Conservation (phyloP, 2,797 vertebrate species). For the Rhabdomys pumilio region DNA sequence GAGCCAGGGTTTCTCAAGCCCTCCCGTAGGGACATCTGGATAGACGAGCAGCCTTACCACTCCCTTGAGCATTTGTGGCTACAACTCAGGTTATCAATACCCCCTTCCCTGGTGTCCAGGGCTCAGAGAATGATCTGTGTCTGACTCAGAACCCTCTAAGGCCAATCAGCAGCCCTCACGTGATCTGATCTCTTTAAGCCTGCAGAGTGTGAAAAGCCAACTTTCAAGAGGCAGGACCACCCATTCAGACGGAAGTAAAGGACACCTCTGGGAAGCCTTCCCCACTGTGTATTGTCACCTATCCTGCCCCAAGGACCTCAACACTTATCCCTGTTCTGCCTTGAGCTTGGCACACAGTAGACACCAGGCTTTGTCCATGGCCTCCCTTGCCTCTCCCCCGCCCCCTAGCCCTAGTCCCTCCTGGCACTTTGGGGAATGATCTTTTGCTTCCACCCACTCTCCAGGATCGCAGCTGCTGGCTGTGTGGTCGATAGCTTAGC, state of each 20-base stretch:
- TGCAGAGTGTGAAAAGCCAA: accelerated
- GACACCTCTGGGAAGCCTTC: conserved; percentile 26
- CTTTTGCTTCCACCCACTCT: not conserved
- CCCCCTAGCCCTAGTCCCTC: not conserved
- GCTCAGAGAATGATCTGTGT: not conserved
- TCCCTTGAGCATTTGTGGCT: not conserved
- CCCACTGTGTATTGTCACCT: not conserved
- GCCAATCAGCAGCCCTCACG: no score
- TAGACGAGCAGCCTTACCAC: accelerated
- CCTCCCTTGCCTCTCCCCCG: not conserved
- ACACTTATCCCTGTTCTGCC: not conserved
- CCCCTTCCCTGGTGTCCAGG: not conserved
- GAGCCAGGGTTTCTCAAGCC: not conserved
- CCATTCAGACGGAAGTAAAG: not conserved
- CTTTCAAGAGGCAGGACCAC: not conserved
- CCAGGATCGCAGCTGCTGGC: not conserved
- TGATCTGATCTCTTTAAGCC: not conserved
- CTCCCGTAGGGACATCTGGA: accelerated
- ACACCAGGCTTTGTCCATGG: not conserved
- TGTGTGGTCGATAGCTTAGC: not conserved
- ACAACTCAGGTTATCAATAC: not conserved
- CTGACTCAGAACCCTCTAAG: not conserved
- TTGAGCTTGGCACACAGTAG: not conserved
- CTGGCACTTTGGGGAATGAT: not conserved
- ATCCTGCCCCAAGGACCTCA: not conserved